Evolutionary conservation across 2,113 vertebrate species (phyloP).

Genomic region (Macrotis lagotis): DNA sequence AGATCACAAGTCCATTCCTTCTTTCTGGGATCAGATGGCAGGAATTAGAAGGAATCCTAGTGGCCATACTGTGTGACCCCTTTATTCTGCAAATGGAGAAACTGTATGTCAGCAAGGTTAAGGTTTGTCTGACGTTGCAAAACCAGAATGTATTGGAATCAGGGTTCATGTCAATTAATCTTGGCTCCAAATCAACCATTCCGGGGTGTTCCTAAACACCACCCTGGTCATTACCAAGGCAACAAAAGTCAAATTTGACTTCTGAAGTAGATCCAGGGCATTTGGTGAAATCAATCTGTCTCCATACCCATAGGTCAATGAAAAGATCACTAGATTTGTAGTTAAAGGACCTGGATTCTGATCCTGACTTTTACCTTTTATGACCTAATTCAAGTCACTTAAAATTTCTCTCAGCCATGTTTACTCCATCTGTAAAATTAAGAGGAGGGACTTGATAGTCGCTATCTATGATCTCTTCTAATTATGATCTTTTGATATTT

Average conservation of each 20-base stretch:
- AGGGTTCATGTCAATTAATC: background rate
- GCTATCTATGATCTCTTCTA: background rate
- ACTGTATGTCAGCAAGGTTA: background rate
- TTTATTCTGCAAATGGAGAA: background rate
- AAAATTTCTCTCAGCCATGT: background rate
- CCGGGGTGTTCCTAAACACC: background rate
- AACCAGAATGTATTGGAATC: background rate
- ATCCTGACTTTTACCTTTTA: background rate
- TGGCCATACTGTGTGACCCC: background rate
- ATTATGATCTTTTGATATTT: background rate
- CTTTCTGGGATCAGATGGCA: background rate
- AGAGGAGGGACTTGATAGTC: background rate
- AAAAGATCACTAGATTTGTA: background rate
- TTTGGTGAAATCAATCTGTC: background rate
- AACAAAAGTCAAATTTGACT: background rate
- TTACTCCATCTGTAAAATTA: background rate
- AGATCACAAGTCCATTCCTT: background rate
- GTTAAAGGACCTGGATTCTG: background rate
- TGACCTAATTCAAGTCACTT: background rate
- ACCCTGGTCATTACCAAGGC: background rate
- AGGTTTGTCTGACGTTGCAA: background rate
- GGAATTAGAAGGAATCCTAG: background rate
- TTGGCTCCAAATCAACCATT: background rate
- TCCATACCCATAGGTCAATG: background rate
- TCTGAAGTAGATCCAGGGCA: background rate